Evolutionary conservation across 2,888 invertebrate species (phyloP), one percentile per base, ranked within the genome.

Genomic region (Sphinx pinastri): DNA sequence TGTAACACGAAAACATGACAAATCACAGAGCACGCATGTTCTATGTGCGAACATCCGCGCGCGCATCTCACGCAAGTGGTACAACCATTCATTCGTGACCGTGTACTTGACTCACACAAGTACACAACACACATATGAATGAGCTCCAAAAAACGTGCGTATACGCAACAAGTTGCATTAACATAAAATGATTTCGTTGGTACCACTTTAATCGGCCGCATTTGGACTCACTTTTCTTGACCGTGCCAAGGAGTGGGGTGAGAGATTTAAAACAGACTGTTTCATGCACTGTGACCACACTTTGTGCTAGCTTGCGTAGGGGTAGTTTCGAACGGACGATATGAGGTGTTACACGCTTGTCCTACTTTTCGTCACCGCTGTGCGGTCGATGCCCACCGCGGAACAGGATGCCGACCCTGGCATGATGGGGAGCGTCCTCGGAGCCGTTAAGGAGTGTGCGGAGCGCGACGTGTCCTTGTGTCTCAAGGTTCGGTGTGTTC

Each of bases 371-470:
- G 82, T 93, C 79, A 91, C 93, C 73, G 86, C 90, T 76, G 94
- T 93, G 79, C 86, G 86, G 81, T 92, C 94, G 57, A 93, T 92
- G 92, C 94, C 94, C 31, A 88, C 92, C 51, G 82, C 90, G 52
- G 94, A 94, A 71, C 95, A 95, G 77, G 94, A 95, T 63, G 94
- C 94, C n/a, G 92, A 90, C 75, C 86, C 89, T 14, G 87, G 89
- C 70, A 76, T 92, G 49, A 86, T 90, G 45, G 88, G 86, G 3
- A 88, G 88, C 77, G 95, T 96, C 57, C 87, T 96, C 72, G 95
- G 95, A 77, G 96, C 96, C 77, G 95, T 97, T 77, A 95, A 96
- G 88, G 96, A 96, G 81, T 97, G 97, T 84, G 95, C 96, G 70
- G 95, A 96, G 73, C 95, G 95, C 81, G 96, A 96, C 79, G 93